Evolutionary conservation across 2,113 vertebrate genomes (phyloP).

Genomic region (Crypturellus undulatus): DNA sequence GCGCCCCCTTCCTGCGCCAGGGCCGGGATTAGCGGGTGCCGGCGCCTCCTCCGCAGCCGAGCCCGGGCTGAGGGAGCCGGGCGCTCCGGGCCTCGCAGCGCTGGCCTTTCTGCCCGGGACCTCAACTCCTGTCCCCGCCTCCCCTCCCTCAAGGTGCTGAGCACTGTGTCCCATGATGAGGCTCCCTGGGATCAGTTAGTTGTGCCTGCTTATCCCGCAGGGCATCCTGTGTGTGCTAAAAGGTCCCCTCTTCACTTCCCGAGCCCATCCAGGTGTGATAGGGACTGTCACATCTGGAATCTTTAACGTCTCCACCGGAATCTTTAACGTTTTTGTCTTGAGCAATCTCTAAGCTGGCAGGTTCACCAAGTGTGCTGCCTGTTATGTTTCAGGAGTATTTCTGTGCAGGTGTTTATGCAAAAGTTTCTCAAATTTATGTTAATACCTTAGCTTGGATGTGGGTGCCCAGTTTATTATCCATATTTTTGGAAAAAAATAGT

Average conservation of each 20-base stretch:
- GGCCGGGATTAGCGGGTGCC: not conserved
- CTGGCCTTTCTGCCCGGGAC: not conserved
- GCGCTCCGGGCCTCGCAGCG: accelerated
- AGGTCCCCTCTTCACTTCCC: not conserved
- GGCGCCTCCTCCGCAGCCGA: accelerated
- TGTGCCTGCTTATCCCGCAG: accelerated
- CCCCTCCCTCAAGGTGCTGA: accelerated
- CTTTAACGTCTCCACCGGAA: too few relatives aligned
- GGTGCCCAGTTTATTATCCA: accelerated
- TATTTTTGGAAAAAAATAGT: not conserved
- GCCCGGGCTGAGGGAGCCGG: not conserved
- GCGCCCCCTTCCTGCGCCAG: not conserved
- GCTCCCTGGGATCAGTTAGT: not conserved
- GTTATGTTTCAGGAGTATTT: not conserved
- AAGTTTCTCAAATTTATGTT: accelerated
- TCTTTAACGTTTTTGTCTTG: not conserved
- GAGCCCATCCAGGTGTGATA: not conserved
- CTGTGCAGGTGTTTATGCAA: not conserved
- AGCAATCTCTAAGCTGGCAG: not conserved
- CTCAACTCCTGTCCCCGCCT: not conserved
- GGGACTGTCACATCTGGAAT: not conserved
- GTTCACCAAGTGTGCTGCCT: accelerated
- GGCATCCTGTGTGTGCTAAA: not conserved
- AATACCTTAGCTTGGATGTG: not conserved
- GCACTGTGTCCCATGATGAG: not conserved